phyloP scores from a whole-genome alignment of 2,888 invertebrate species.

The Corythucha ciliata region DNA sequence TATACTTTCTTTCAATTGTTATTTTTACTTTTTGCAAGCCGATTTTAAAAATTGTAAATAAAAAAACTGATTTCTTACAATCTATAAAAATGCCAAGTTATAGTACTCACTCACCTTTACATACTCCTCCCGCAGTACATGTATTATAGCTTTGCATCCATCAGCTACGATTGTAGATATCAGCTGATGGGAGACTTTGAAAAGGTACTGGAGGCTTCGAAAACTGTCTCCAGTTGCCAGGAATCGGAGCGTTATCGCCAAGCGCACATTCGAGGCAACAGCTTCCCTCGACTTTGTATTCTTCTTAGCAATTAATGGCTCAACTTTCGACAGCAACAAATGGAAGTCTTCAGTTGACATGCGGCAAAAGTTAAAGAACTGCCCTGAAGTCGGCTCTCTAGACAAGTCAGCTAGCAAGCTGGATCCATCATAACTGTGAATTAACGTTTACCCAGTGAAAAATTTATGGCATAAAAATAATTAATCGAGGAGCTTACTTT shows the following conservation, averaged over 20 bases:
- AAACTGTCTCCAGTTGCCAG: slow-evolving; percentile 6
- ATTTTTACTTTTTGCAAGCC: too few relatives aligned
- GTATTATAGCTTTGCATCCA: neutral
- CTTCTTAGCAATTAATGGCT: slow-evolving; percentile 4
- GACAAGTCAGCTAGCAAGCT: neutral
- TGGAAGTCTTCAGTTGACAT: slow-evolving; percentile 3
- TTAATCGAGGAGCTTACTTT: too few relatives aligned
- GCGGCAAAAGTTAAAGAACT: slow-evolving; percentile 1
- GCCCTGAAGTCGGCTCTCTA: neutral
- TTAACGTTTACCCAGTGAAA: too few relatives aligned
- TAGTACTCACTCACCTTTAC: neutral
- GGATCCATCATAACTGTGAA: too few relatives aligned
- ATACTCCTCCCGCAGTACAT: neutral
- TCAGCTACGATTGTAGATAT: neutral
- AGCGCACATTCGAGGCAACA: neutral
- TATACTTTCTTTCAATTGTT: too few relatives aligned
- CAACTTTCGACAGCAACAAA: neutral
- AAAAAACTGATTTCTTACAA: neutral
- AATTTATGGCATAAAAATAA: too few relatives aligned
- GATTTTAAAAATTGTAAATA: neutral
- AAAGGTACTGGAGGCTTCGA: neutral
- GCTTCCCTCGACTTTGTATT: neutral
- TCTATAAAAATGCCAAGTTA: too few relatives aligned
- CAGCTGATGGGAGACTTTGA: neutral
- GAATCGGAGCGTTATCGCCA: slow-evolving; percentile 6